A percentile compares a stretch with the other conserved stretches of the same genome.
Conservation (phyloP, 2,888 invertebrate genomes). For the Acrobasis consociella region DNA sequence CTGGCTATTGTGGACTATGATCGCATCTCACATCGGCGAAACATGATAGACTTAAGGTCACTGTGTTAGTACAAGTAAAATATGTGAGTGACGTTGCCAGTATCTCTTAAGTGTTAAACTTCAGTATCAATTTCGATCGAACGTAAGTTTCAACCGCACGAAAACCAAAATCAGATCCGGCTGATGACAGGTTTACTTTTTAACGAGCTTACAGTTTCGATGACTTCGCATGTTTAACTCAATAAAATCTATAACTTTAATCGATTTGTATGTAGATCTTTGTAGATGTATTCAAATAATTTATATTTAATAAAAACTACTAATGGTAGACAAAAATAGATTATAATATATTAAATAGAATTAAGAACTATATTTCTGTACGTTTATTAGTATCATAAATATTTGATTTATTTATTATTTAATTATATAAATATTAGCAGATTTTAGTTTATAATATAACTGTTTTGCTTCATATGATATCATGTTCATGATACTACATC, state of each 20-base stretch:
- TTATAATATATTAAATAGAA: conserved; percentile 9
- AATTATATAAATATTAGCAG: background rate
- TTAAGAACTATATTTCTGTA: background rate
- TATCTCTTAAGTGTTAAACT: conserved; percentile 33
- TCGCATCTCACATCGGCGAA: conserved; percentile 26
- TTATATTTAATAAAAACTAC: background rate
- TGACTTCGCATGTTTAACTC: background rate
- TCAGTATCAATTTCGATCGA: background rate
- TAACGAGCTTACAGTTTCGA: conserved; percentile 9
- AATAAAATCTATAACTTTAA: background rate
- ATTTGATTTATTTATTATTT: background rate
- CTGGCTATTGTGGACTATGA: conserved; percentile 23
- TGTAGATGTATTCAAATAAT: background rate
- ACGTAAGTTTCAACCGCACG: background rate
- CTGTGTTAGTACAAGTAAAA: conserved; percentile 44
- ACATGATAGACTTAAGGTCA: conserved; percentile 32
- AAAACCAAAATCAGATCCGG: background rate
- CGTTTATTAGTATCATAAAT: background rate
- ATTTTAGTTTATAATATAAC: background rate
- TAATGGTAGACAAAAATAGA: conserved; percentile 1
- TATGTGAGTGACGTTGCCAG: conserved; percentile 35
- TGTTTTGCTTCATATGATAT: background rate
- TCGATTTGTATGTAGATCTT: background rate
- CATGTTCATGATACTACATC: background rate
- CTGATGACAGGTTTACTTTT: background rate